Base-by-base conservation (phyloP, 2,888 invertebrate genomes). In the Beris morrisii region DNA sequence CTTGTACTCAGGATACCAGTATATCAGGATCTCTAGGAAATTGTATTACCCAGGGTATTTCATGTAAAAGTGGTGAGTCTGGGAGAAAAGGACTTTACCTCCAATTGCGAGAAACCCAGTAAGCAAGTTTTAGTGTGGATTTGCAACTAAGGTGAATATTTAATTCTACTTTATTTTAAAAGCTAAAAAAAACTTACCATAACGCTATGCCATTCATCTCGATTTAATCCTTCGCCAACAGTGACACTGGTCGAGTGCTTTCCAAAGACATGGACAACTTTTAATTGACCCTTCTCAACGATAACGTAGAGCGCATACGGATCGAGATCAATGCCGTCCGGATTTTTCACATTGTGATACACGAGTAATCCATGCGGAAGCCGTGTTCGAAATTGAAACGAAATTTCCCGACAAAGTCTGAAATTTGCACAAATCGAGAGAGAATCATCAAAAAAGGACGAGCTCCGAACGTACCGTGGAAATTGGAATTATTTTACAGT, bases 271-370 rank as follows among this genome's bases (percentile, higher is more conserved):
- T 95, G 94, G 7, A 94, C 93, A 65, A 95, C 92, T 84, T 94
- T 94, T 15, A 95, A 82, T 81, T 93, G 92, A 15, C 94, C 95
- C 77, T 94, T 94, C 78, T 94, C 93, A 28, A 95, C 92, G 75
- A 94, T 94, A 45, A 95, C 91, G 78, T 95, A 95, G 22, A 95
- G 82, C 55, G 95, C 95, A 76, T 95, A 95, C 0, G 93, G 93
- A 73, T 92, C 92, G 77, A 94, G 85, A 74, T 87, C 86, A 66
- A 85, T 82, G 68, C 90, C 89, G 63, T 89, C 87, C 5, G 92
- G 92, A 77, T 93, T 91, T 79, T 93, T 92, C 30, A 94, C 93
- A 76, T 94, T 93, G 79, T 95, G 94, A 78, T 94, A 95, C 11
- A 94, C 92, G 59, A 95, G 82, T 6, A 95, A 83, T 3, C 94